A percentile compares a stretch with the other conserved stretches of the same genome.
Conservation (phyloP, 1,140 invertebrate species). For the Ctenoplectra terminalis region DNA sequence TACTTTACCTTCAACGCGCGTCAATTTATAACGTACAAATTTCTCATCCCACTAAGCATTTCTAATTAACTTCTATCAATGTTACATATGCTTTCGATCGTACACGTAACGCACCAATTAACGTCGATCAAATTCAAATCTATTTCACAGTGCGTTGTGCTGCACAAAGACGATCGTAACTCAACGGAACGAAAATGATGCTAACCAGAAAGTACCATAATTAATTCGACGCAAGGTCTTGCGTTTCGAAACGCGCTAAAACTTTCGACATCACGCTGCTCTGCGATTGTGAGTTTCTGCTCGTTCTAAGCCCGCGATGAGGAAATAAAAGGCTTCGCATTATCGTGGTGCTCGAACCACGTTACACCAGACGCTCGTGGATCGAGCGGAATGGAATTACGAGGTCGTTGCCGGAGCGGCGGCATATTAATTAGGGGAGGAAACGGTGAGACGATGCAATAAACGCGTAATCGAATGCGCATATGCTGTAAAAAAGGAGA, state of each 20-base stretch:
- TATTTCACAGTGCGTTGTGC: not conserved
- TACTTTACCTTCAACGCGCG: too few species aligned
- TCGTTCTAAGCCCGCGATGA: not conserved
- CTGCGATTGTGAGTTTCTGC: not conserved
- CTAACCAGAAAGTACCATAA: not conserved
- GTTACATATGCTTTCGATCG: not conserved
- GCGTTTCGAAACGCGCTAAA: not conserved
- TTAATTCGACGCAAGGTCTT: not conserved
- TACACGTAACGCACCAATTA: not conserved
- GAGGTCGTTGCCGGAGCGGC: constrained; percentile 31
- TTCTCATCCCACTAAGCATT: too few species aligned
- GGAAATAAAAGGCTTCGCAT: constrained; percentile 22
- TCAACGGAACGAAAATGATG: not conserved
- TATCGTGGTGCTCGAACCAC: constrained; percentile 7
- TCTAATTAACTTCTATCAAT: too few species aligned
- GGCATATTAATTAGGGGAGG: constrained; percentile 49
- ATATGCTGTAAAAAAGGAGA: not conserved
- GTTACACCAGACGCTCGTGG: not conserved
- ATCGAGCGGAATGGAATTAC: constrained; percentile 40
- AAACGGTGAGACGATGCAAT: constrained; percentile 31
- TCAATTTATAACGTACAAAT: too few species aligned
- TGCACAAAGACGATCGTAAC: not conserved
- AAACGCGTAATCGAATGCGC: constrained; percentile 36
- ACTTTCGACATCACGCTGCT: not conserved
- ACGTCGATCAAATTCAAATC: not conserved